A percentile compares a stretch with the other conserved stretches of the same genome.
Conservation (phyloP, 2,113 vertebrate species). For the Silurus glanis region DNA sequence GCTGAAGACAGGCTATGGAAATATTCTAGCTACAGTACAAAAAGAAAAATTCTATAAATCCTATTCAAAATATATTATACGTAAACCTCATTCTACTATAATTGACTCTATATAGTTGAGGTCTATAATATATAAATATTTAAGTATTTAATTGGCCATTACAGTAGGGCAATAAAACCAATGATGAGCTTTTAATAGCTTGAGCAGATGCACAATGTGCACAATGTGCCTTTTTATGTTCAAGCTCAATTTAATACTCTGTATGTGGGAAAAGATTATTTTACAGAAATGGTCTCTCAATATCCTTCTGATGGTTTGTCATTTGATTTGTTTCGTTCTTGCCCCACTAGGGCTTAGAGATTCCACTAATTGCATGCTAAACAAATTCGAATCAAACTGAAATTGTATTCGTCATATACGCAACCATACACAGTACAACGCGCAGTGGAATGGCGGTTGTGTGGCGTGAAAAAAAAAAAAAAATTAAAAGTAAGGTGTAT, state of each 20-base stretch:
- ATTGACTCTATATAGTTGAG: background rate
- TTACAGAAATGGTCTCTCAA: background rate
- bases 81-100: background rate
- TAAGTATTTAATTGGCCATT: background rate
- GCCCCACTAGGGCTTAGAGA: background rate
- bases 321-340: background rate
- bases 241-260: conserved; percentile 11
- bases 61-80: background rate
- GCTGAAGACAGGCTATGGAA: background rate
- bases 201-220: background rate
- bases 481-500: too few relatives aligned
- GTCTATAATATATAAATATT: background rate
- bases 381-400: too few relatives aligned
- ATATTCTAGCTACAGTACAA: background rate
- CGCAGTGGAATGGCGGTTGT: too few relatives aligned
- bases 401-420: too few relatives aligned
- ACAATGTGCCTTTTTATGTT: conserved; percentile 17
- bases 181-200: background rate
- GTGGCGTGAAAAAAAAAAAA: too few relatives aligned
- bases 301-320: background rate
- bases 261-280: background rate
- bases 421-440: too few relatives aligned
- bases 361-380: too few relatives aligned
- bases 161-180: background rate
- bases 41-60: too few relatives aligned